phyloP scores from a whole-genome alignment of 2,888 invertebrate species.

The Hypena proboscidalis region DNA sequence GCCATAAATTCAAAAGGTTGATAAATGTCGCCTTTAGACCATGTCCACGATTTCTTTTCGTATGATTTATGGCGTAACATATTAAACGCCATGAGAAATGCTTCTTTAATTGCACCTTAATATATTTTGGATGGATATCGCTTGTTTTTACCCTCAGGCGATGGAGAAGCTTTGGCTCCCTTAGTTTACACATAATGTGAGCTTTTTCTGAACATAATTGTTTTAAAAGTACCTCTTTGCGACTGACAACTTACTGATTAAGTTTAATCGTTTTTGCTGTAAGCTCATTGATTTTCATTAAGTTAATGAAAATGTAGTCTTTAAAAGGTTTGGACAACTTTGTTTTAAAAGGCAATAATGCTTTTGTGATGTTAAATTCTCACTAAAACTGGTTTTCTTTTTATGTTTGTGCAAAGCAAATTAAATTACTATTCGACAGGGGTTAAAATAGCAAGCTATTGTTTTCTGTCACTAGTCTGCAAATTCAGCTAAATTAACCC shows the following conservation, averaged over 20 bases:
- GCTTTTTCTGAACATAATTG: not conserved
- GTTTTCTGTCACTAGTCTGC: no score
- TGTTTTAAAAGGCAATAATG: no score
- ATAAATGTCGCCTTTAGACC: conserved; percentile 19
- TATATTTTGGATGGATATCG: conserved; percentile 20
- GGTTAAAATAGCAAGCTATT: no score
- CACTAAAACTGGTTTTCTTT: no score
- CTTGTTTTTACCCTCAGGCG: conserved; percentile 14
- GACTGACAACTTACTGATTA: not conserved
- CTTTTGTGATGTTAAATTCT: no score
- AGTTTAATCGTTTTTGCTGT: not conserved
- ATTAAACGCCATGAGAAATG: conserved; percentile 35
- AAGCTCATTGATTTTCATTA: conserved; percentile 3
- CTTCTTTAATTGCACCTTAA: conserved; percentile 37
- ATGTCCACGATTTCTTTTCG: conserved; percentile 25
- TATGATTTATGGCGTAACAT: conserved; percentile 39
- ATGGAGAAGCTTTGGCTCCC: conserved; percentile 13
- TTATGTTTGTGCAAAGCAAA: no score
- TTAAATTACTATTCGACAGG: no score
- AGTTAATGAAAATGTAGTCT: conserved; percentile 2
- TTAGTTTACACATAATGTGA: conserved; percentile 7
- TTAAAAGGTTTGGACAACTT: no score
- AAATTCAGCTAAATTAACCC: no score
- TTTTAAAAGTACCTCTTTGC: conserved; percentile 1
- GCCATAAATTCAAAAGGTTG: conserved; percentile 33